Base-by-base conservation (phyloP, 2,113 vertebrate species). In the Aegotheles bennettii region DNA sequence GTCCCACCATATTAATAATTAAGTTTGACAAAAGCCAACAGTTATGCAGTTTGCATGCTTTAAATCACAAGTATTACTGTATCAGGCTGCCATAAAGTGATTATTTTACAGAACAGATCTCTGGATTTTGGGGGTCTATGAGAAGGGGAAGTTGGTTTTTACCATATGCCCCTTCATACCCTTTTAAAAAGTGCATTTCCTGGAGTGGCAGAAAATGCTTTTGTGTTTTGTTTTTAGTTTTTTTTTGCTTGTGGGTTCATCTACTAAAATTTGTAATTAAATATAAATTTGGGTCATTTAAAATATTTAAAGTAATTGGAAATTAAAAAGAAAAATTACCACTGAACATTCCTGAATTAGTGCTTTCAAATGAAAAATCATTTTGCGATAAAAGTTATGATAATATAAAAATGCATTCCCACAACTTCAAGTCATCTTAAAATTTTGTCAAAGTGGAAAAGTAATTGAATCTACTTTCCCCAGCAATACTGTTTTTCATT, bases 81-180 rank as follows among this genome's bases (percentile, higher is more conserved):
- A 51, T 14, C 23, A 51, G 18, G 23, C 23, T 73, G 8, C 11
- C 29, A 59, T 38, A 29, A 75, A 54, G 38, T 54, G 36, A 19
- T 11, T 18, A 14, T 10, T 4, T 36, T 36, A 50, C 29, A 68
- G 13, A 77, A 51, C 3, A 16, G 3, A 47, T 47, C 9, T 70
- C 16, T 35, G 20, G 29, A 38, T 83, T 69, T 80, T 23, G 26
- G 6, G 6, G 19, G 33, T 35, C 19, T 51, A 43, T 40, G 3
- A n/a, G 35, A 73, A 80, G 5, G 16, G 17, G 2, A 38, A 50
- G 9, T 25, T 59, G 11, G 0, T 67, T 57, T 20, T 11, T 48
- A 6, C 31, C 5, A 7, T 10, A 0, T 70, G 3, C 6, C 3
- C 5, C 5, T 78, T 70, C 24, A 31, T 0, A 0, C 1, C 2